These are phyloP conservation scores for Engraulis encrasicolus DNA, from an alignment of 2,113 vertebrate genomes.

Conservation along the genomic window DNA sequence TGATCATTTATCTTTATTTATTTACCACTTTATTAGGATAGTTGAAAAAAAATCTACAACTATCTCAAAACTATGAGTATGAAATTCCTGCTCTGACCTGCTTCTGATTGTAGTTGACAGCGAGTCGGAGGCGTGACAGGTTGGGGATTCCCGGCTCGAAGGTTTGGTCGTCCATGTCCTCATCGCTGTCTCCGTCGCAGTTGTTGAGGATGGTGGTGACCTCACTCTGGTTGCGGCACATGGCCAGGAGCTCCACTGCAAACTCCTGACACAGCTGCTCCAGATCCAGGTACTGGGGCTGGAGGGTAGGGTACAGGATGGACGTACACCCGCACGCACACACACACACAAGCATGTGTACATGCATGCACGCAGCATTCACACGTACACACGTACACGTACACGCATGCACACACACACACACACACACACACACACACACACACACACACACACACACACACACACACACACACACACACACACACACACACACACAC, in stretches of 20 bases:
- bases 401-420: too few relatives aligned
- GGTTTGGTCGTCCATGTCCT: conserved; percentile 73
- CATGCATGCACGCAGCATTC: too few relatives aligned
- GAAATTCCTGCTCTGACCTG: conserved; percentile 69
- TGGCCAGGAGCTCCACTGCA: conserved; percentile 86
- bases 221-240: conserved; percentile 91
- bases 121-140: conserved; percentile 83
- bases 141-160: conserved; percentile 91
- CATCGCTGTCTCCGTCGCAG: conserved; percentile 72
- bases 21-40: background rate
- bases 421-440: too few relatives aligned
- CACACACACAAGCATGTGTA: too few relatives aligned
- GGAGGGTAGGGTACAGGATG: too few relatives aligned
- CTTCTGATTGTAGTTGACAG: conserved; percentile 88
- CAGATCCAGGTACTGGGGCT: conserved; percentile 87
- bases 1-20: background rate
- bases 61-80: too few relatives aligned
- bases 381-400: too few relatives aligned
- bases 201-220: conserved; percentile 87
- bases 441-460: too few relatives aligned
- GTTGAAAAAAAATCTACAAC: background rate
- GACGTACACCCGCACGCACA: too few relatives aligned
- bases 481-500: too few relatives aligned
- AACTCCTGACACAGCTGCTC: conserved; percentile 87
- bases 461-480: too few relatives aligned